Evolutionary conservation across 2,888 invertebrate genomes (phyloP), one percentile per base, ranked within the genome.

Genomic region (Alloplasta piceator): DNA sequence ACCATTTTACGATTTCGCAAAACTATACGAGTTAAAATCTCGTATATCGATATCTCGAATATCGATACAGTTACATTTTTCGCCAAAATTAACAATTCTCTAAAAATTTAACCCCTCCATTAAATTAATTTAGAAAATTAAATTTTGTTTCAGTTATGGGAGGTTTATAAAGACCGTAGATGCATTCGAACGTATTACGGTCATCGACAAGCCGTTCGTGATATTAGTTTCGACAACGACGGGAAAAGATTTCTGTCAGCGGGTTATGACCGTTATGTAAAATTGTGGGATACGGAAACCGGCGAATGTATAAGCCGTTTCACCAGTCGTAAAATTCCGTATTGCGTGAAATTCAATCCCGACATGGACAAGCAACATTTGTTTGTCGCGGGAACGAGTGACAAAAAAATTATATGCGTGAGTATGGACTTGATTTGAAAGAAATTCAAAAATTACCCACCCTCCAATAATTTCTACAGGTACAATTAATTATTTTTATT

Each of bases 321-420:
- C 93, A 98, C 98, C 14, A 98, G 98, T 64, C 95, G 98, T 73
- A 99, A 99, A 93, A 98, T 99, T 88, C 98, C 99, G 0, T 99
- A 99, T 93, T 99, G 99, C 92, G 97, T 98, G 58, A 99, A 98
- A 93, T 99, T 99, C 92, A 96, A 99, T 93, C 99, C 99, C 0
- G 99, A 99, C 89, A 96, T 96, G 64, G 98, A 98, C 89, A 99
- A 99, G 88, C 99, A 99, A 89, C 97, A 99, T 92, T 94, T 99
- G 36, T 99, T 99, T 93, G 98, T 99, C 0, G 98, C 98, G 64
- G 99, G 99, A 75, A 99, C 99, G 1, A 98, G 98, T 0, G 99
- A 99, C 90, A 99, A 99, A 93, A 99, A 99, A 93, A 99, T 99
- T 85, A 97, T 99, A 89, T 99, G 99, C 92, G 98, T 98, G 93